Evolutionary conservation across 2,113 vertebrate species (phyloP), one percentile per base, ranked within the genome.

Genomic region (Entomyzon cyanotis): DNA sequence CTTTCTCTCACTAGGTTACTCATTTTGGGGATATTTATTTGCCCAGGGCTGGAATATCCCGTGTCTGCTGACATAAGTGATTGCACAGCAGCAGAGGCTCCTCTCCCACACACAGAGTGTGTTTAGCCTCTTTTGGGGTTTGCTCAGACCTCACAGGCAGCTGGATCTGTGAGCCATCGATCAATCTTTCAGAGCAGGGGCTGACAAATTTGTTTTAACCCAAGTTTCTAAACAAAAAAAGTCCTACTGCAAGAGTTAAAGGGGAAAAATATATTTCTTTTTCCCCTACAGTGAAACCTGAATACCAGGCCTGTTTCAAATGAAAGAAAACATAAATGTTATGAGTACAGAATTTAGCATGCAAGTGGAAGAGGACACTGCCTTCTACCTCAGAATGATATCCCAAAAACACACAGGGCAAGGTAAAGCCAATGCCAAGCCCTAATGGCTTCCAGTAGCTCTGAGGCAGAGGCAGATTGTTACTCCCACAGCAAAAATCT

Each of bases 141-240:
- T 95, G 85, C 73, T 65, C 49, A 76, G 97, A 97, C 97, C 97
- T 95, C 97, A 89, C 96, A 97, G 84, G 91, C 92, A 97, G 97
- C 81, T 92, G 69, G 70, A 37, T 74, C 65, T 68, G 21, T 23
- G 37, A 69, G n/a, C 83, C 37, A 12, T 63, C 3, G 1, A 92
- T 94, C 86, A 84, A 33, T 71, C 90, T 80, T 80, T 82, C 84
- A 58, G 49, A 85, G 78, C 53, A 75, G 82, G 5, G 42, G 47
- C 70, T 59, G 79, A 85, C 62, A 94, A 75, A 78, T 64, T 56
- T 70, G 20, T 86, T 88, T 91, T 73, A 86, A 73, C 41, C 24
- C 31, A 28, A 71, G 44, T 23, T 41, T 89, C 52, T 69, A 49
- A 69, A 50, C 39, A 81, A 76, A 55, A 74, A 74, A 77, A 59